Percentiles rank a stretch among this genome's conserved stretches.
phyloP scores from a whole-genome alignment of 2,797 vertebrate genomes.

The Hemibagrus guttatus region DNA sequence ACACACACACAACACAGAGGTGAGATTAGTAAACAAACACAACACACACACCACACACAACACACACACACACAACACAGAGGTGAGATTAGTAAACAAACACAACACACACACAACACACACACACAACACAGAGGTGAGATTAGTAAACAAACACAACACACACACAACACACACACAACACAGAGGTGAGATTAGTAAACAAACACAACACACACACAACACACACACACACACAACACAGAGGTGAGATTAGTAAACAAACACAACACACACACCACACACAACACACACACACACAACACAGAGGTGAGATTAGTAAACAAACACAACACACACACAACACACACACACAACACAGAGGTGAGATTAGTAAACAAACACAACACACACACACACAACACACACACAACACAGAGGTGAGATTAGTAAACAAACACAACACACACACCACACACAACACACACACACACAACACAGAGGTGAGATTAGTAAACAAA shows the following conservation, averaged over 20 bases:
- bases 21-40: background rate
- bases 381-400: slow-evolving; percentile 13
- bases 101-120: background rate
- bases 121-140: background rate
- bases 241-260: background rate
- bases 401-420: background rate
- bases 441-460: background rate
- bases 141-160: no score
- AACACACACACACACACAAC: no score
- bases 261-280: no score
- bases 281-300: background rate
- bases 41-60: no score
- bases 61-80: background rate
- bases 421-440: background rate
- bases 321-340: background rate
- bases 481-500: background rate
- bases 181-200: no score
- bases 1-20: background rate
- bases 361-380: slow-evolving; percentile 5
- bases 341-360: background rate
- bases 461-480: background rate
- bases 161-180: no score
- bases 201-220: no score
- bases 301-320: no score
- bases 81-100: no score